These are phyloP conservation scores for Leptosomus discolor DNA, from an alignment of 2,113 vertebrate species.

Conservation along the genomic window DNA sequence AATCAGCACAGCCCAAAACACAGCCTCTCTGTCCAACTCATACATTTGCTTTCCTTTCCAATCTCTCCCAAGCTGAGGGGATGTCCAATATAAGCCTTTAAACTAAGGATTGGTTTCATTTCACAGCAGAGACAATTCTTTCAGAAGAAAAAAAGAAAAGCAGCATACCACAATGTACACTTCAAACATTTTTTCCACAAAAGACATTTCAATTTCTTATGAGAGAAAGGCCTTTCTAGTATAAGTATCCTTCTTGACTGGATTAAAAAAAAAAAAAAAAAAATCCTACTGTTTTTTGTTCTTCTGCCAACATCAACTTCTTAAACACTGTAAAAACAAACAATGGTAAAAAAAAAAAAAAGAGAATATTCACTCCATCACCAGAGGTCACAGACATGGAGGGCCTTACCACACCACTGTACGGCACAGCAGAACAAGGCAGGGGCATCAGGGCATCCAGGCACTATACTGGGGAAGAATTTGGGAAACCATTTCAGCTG, in stretches of 20 bases:
- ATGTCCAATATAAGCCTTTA: not conserved
- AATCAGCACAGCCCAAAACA: not conserved
- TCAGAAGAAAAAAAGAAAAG: not conserved
- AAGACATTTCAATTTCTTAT: not conserved
- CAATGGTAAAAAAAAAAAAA: not conserved
- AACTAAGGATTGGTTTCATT: not conserved
- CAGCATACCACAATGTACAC: not conserved
- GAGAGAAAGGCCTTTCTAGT: not conserved
- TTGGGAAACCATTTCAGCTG: not conserved
- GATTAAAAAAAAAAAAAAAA: not conserved
- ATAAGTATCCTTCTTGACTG: not conserved
- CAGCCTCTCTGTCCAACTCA: not conserved
- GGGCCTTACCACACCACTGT: not conserved
- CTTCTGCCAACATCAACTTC: conserved; percentile 9
- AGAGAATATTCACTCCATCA: not conserved
- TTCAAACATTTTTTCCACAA: not conserved
- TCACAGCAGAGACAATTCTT: not conserved
- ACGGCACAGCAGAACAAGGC: not conserved
- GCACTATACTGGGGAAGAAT: not conserved
- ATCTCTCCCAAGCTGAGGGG: not conserved
- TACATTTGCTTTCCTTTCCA: not conserved
- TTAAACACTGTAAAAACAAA: conserved; percentile 16
- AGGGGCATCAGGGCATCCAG: not conserved
- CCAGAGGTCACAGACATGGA: not conserved
- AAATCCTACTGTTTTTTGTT: not conserved